Percentiles rank a stretch among this genome's conserved stretches.
Conservation (phyloP, 2,888 invertebrate species). For the Agriopis aurantiaria region DNA sequence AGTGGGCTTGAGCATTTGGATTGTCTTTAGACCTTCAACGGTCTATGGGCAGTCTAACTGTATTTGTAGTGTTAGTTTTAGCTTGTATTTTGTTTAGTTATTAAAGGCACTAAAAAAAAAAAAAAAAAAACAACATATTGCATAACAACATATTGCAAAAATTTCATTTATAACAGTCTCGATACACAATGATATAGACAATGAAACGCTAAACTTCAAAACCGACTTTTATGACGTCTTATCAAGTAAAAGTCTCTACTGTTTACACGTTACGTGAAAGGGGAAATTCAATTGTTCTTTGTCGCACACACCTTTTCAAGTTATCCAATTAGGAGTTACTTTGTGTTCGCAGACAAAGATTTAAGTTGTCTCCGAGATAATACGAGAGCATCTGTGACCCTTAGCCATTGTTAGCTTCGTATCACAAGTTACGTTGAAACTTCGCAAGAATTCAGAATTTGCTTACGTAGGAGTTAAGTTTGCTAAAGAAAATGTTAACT, state of each 20-base stretch:
- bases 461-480: constrained; percentile 37
- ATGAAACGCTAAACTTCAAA: neutral
- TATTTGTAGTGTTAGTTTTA: no score
- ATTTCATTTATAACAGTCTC: neutral
- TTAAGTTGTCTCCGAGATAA: constrained; percentile 68
- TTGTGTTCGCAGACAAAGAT: constrained; percentile 65
- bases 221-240: neutral
- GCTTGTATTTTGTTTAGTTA: no score
- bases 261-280: constrained; percentile 27
- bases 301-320: constrained; percentile 72
- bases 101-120: no score
- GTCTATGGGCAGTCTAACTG: no score
- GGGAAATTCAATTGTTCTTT: constrained; percentile 67
- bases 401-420: constrained; percentile 54
- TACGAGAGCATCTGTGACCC: constrained; percentile 65
- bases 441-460: constrained; percentile 42
- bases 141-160: neutral
- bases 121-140: no score
- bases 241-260: constrained; percentile 18
- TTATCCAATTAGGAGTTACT: constrained; percentile 74
- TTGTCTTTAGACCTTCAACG: no score
- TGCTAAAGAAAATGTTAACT: constrained; percentile 22
- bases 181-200: neutral
- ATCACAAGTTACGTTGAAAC: constrained; percentile 48
- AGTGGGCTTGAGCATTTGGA: no score